These are phyloP conservation scores for Osmoderma eremita DNA, from an alignment of 2,888 invertebrate genomes.

Conservation along the genomic window DNA sequence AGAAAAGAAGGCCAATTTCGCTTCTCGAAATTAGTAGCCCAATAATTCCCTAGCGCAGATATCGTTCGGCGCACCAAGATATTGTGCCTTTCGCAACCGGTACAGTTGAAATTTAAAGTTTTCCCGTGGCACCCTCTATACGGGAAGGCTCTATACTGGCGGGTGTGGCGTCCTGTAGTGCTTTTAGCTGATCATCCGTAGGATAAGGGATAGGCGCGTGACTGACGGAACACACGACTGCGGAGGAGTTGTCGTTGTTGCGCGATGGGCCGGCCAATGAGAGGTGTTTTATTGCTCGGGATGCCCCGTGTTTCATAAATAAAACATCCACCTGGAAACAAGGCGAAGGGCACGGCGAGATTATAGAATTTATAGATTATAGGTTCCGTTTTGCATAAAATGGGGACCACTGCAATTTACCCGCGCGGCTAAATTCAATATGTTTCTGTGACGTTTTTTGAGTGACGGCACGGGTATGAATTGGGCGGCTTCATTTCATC, in stretches of 20 bases:
- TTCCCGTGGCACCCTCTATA: constrained; percentile 12
- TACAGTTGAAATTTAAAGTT: constrained; percentile 18
- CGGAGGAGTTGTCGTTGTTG: constrained; percentile 33
- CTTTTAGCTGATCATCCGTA: constrained; percentile 36
- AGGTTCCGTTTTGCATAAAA: constrained; percentile 26
- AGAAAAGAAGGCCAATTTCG: constrained; percentile 23
- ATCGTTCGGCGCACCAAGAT: constrained; percentile 21
- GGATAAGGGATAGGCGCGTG: constrained; percentile 19
- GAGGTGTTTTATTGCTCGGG: constrained; percentile 28
- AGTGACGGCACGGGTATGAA: constrained; percentile 23
- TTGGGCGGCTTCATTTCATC: constrained; percentile 28
- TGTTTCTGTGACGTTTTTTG: constrained; percentile 7
- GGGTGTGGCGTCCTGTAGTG: constrained; percentile 9
- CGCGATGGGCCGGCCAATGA: constrained; percentile 23
- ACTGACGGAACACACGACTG: constrained; percentile 31
- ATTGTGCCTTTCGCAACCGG: constrained; percentile 18
- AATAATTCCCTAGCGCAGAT: constrained; percentile 30
- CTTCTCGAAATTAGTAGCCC: constrained; percentile 23
- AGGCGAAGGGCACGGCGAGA: constrained; percentile 11
- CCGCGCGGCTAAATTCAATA: constrained; percentile 28
- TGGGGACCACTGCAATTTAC: constrained; percentile 11
- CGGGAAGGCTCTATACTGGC: not conserved
- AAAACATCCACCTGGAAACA: constrained; percentile 12
- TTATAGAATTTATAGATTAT: constrained; percentile 30
- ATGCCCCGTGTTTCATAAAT: constrained; percentile 31